Evolutionary conservation across 2,797 vertebrate genomes (phyloP), one percentile per base, ranked within the genome.

Genomic region (Tapera naevia): DNA sequence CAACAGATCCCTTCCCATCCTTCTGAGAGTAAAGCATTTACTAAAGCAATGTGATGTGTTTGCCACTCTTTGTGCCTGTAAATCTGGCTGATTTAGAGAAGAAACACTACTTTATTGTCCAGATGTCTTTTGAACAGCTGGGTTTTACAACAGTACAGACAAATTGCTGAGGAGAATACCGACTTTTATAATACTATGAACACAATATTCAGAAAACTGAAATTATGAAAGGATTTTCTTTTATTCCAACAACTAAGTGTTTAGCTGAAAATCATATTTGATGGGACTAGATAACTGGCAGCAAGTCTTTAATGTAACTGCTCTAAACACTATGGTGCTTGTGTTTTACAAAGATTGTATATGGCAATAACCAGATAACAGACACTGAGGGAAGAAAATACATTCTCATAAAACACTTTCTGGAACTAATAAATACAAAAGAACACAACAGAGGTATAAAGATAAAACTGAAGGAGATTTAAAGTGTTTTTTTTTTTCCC

Each of bases 261-360:
- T 92, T 82, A 81, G 50, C 39, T 91, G 66, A 88, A 91, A 95
- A 60, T 81, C 8, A 13, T 82, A 69, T 87, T 72, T 83, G 71
- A 80, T 85, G 19, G 32, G 33, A 87, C 32, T 22, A 67, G 65
- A 69, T 62, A 88, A 71, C 65, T 58, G 89, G 35, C 53, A 82
- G 57, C 37, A 75, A 80, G 28, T 83, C 75, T 62, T 78, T 74
- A 80, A 65, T 56, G 19, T 82, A 85, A 64, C 58, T 80, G 61
- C 35, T 33, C 46, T 61, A 89, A 91, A 45, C 8, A 33, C n/a
- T 80, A 8, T 39, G 89, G 50, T 37, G 43, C 17, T 67, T 69
- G 30, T 53, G 22, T 51, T 86, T 46, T 27, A 69, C 56, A 66
- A 90, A 91, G 70, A 88, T 86, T 33, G 7, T 56, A 51, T 11